phyloP scores from a whole-genome alignment of 2,797 vertebrate genomes.

The Acrossocheilus wenchowensis region DNA sequence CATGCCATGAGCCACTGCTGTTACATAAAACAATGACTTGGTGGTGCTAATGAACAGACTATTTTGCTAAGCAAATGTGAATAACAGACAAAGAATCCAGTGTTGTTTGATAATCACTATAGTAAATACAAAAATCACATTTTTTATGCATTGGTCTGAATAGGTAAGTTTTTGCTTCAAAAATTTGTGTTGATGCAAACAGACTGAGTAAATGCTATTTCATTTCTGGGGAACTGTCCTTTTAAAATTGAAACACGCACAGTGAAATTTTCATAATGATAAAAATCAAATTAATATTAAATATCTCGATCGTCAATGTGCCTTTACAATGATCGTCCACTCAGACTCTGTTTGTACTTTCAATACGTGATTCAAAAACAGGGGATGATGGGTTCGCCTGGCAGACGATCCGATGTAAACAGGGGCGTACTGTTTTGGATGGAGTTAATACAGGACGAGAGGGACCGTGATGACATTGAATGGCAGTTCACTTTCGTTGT shows the following conservation, averaged over 20 bases:
- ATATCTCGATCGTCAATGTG: neutral
- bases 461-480: constrained; percentile 10
- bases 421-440: constrained; percentile 22
- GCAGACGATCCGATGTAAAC: constrained; percentile 13
- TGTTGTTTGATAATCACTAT: neutral
- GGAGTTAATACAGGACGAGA: constrained; percentile 23
- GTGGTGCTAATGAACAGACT: neutral
- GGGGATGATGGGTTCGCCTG: neutral
- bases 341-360: constrained; percentile 3
- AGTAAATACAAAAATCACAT: neutral
- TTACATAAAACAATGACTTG: neutral
- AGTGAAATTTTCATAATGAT: neutral
- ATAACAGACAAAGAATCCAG: neutral
- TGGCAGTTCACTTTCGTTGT: constrained; percentile 20
- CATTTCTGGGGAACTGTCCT: neutral
- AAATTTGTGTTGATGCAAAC: neutral
- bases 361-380: neutral
- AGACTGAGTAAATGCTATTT: neutral
- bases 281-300: neutral
- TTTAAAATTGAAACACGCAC: neutral
- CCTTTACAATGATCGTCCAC: neutral
- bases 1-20: neutral
- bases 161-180: neutral
- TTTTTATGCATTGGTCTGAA: neutral
- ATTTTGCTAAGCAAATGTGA: neutral